Conservation (phyloP, 2,888 invertebrate species). For the Platyscelio sp. region DNA sequence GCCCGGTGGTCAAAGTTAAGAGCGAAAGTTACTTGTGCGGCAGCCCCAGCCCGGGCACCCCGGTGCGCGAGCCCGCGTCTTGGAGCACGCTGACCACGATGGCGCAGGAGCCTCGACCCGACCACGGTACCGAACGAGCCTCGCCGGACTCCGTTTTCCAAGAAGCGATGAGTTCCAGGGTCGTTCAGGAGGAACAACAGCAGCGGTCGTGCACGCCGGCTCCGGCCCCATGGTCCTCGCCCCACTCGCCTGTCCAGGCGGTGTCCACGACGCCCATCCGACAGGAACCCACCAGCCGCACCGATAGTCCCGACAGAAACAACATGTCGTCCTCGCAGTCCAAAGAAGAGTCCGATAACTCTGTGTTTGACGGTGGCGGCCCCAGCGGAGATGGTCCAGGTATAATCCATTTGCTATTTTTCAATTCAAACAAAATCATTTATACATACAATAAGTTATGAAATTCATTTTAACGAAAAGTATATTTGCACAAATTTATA, state of each 20-base stretch:
- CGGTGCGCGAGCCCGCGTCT: conserved; percentile 85
- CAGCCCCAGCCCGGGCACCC: conserved; percentile 87
- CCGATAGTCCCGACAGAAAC: too few species aligned
- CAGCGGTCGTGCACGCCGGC: conserved; percentile 80
- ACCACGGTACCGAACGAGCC: conserved; percentile 86
- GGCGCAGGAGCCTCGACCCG: conserved; percentile 64
- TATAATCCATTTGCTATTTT: too few species aligned
- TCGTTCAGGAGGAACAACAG: conserved; percentile 78
- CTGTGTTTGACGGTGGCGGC: conserved; percentile 87
- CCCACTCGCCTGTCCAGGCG: conserved; percentile 86
- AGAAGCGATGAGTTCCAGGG: conserved; percentile 86
- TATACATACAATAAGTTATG: too few species aligned
- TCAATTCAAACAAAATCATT: too few species aligned
- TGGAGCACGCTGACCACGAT: conserved; percentile 86
- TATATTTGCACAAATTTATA: too few species aligned
- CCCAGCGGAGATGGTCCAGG: conserved; percentile 75
- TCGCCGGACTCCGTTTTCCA: conserved; percentile 87
- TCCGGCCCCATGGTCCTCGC: conserved; percentile 83
- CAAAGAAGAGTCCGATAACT: conserved; percentile 86
- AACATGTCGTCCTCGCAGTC: conserved; percentile 80
- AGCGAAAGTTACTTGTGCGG: conserved; percentile 85
- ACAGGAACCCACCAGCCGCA: too few species aligned
- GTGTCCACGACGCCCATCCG: too few species aligned
- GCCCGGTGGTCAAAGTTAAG: conserved; percentile 84
- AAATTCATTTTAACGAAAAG: too few species aligned